Base-by-base conservation (phyloP, 2,888 invertebrate species). In the Acanthacorydalis orientalis region DNA sequence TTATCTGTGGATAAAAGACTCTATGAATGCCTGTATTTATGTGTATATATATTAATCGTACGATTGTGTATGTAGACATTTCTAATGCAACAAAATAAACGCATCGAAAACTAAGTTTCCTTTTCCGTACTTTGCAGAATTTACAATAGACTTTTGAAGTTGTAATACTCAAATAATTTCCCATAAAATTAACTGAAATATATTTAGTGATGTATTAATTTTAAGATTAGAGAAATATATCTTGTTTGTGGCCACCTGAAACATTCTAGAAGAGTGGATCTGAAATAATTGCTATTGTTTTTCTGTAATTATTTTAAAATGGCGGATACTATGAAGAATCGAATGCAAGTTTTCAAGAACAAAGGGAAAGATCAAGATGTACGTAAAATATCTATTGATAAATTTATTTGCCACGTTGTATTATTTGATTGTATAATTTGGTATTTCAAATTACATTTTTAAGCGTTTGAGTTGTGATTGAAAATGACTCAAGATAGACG, bases 311-410 rank as follows among this genome's bases (percentile, higher is more conserved):
- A 54, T 50, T 57, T 61, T 68, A 81, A 80, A 79, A 83, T 83
- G 83, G 80, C 80, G 77, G 79, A 80, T 67, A 77, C 77, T 69
- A 74, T 73, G 72, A 83, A 82, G 76, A 84, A 81, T 77, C 84
- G 90, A 72, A 81, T 89, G 77, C 84, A 86, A 70, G 86, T 81
- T 68, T 93, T 92, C 73, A 97, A 97, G 83, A 96, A 97, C 78
- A 91, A 91, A 77, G 96, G 96, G 64, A 97, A 96, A 77, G 96
- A 97, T 77, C 91, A 91, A 71, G 96, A 96, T 75, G 95, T 93
- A 76, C 84, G 89, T 82, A 68, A 51, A 23, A 23, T 23, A 23
- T 23, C 6, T 23, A 6, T 6, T 23, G 23, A 4, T 6, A 23
- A 23, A 23, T 23, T 23, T 23, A 23, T 23, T 23, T 23, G 2